Base-by-base conservation (phyloP, 2,888 invertebrate genomes). In the Mamestra brassicae region DNA sequence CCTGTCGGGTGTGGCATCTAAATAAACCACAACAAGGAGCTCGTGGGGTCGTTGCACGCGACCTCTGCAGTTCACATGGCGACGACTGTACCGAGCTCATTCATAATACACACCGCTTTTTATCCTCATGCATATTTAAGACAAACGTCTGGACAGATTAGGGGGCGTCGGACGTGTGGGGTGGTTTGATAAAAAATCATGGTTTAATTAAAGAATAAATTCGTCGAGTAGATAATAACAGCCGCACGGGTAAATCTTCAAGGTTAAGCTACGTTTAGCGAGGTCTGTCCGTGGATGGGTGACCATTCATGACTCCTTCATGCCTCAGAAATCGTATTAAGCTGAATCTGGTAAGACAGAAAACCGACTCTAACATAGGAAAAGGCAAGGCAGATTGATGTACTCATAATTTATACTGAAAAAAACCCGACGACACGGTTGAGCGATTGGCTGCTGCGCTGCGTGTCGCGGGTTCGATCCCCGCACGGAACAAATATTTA, bases 1-100 rank as follows among this genome's bases (percentile, higher is more conserved):
- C 81, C 80, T 71, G 13, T 17, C n/a, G 54, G 66, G 50, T 54
- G 63, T 85, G 61, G 71, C 75, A 81, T 84, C 79, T 85, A 79
- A 86, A 86, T 80, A 84, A 85, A 84, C 87, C 89, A 76, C 85
- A 85, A 83, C 80, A 83, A 81, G 80, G 76, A 78, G 76, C 80
- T 78, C 15, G 66, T 11, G 69, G 76, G 90, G 86, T 90, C 85
- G 78, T 83, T 78, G 86, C 69, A 74, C 90, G 78, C 77, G 85
- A 83, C 80, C 85, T 81, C 60, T 57, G 61, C 82, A 83, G 77
- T 80, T 73, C 64, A 76, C 83, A 66, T 75, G 68, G 77, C 80
- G 64, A 52, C 71, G 63, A 55, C 69, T 65, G 71, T 76, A 74
- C 73, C 58, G 10, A 55, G 11, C 76, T 72, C 62, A 73, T 78